phyloP scores from a whole-genome alignment of 2,113 vertebrate genomes.

The Triplophysa siluroides region DNA sequence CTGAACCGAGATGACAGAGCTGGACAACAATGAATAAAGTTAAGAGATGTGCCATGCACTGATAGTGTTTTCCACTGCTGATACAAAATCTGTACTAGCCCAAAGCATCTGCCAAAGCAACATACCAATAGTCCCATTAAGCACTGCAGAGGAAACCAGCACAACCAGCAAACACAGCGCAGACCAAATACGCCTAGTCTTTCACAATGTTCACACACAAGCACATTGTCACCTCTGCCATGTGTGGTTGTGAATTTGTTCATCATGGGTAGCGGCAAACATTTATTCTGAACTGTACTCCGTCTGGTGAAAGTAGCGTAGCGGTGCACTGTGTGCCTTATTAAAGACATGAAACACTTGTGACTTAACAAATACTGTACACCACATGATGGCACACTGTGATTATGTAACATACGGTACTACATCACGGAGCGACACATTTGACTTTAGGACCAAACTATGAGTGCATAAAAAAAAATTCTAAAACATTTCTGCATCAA shows the following conservation, averaged over 20 bases:
- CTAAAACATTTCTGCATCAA: neutral
- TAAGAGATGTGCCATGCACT: neutral
- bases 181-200: conserved; percentile 16
- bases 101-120: conserved; percentile 5
- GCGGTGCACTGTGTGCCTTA: neutral
- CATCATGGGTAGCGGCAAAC: conserved; percentile 10
- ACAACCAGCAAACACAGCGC: neutral
- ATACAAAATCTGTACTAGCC: neutral
- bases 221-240: conserved; percentile 23
- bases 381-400: neutral
- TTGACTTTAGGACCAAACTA: neutral
- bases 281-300: conserved; percentile 8
- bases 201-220: conserved; percentile 31
- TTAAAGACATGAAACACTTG: conserved; percentile 7
- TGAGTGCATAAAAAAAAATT: neutral
- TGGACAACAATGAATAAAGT: neutral
- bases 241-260: neutral
- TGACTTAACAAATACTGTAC: conserved; percentile 10
- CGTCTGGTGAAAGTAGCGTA: neutral
- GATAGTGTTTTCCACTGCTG: conserved; percentile 1
- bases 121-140: neutral
- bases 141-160: neutral
- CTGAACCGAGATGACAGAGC: conserved; percentile 41
- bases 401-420: neutral
- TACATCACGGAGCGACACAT: neutral